Base-by-base conservation (phyloP, 2,113 vertebrate genomes). In the Passerina amoena region DNA sequence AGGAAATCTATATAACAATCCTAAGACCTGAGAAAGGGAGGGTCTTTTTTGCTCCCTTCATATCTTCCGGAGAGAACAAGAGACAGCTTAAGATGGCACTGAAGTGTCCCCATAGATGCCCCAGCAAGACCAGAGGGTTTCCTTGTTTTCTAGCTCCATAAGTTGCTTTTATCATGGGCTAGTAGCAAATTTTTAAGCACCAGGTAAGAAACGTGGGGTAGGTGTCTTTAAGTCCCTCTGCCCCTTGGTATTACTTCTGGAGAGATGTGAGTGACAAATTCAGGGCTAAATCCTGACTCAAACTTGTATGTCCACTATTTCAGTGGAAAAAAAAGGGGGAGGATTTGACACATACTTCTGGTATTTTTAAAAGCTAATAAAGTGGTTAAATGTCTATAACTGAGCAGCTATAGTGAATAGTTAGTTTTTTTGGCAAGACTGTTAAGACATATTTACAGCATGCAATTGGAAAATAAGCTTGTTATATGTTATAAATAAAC, bases 401-500 rank as follows among this genome's bases (percentile, higher is more conserved):
- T 71, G 76, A 88, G 48, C 44, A 68, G 51, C 76, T 88, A 70
- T 20, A 93, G 64, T 88, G 82, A 93, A 93, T 50, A 93, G 82
- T 61, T 93, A 79, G 84, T 33, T 37, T 63, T 93, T 94, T 95
- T 94, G 79, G 87, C 88, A 94, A 80, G 76, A 33, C 51, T 42
- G 31, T 48, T 93, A 80, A 88, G 92, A 68, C 13, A 35, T 96
- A 96, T 96, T 97, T 96, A 96, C 92, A 93, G 12, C 85, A 95
- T 88, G 79, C 90, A 92, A 95, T 81, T 93, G 95, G 94, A 94
- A 97, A 96, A 96, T 88, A 96, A 94, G 76, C 48, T 92, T 90
- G 93, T 96, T 97, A 95, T 94, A 96, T 92, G 96, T 96, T 97
- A 96, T 94, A 97, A 96, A 97, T 96, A 96, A 95, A 95, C 72